phyloP scores from a whole-genome alignment of 2,888 invertebrate genomes.

The Leptogaster cylindrica region DNA sequence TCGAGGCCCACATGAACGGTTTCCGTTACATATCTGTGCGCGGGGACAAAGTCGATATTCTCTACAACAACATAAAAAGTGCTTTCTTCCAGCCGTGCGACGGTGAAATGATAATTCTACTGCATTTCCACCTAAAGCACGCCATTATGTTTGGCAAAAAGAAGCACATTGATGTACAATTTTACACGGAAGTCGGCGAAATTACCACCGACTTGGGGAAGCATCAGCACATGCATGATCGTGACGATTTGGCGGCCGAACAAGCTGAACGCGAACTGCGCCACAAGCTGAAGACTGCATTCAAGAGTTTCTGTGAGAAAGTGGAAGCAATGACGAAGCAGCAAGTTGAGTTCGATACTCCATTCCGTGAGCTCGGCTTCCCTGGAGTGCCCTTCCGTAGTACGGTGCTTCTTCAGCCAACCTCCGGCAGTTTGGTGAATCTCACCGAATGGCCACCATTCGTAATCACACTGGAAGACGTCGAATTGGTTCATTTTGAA shows the following conservation, averaged over 20 bases:
- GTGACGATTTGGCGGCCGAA: constrained; percentile 98
- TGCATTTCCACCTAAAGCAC: constrained; percentile 98
- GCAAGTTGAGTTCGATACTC: constrained; percentile 97
- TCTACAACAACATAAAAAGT: constrained; percentile 99
- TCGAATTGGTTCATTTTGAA: constrained; percentile 98
- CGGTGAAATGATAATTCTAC: constrained; percentile 98
- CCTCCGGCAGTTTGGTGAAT: constrained; percentile 96
- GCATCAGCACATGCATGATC: constrained; percentile 99
- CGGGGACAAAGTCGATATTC: constrained; percentile 98
- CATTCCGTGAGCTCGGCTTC: constrained; percentile 97
- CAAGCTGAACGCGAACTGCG: constrained; percentile 97
- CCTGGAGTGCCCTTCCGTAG: constrained; percentile 97
- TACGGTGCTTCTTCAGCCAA: constrained; percentile 95
- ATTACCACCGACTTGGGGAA: constrained; percentile 99
- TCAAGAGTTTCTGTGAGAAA: constrained; percentile 98
- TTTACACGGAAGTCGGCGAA: constrained; percentile 99
- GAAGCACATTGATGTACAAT: constrained; percentile 98
- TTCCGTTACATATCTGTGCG: constrained; percentile 98
- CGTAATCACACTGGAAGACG: constrained; percentile 96
- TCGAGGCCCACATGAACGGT: constrained; percentile 96
- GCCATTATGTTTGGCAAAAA: constrained; percentile 99
- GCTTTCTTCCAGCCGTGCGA: constrained; percentile 99
- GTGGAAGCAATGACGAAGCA: constrained; percentile 94
- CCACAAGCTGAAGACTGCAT: constrained; percentile 95
- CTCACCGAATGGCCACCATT: constrained; percentile 99